Percentiles rank a stretch among this genome's conserved stretches.
These are phyloP conservation scores for Mactromeris polynyma DNA, from an alignment of 2,888 invertebrate genomes.

Conservation along the genomic window DNA sequence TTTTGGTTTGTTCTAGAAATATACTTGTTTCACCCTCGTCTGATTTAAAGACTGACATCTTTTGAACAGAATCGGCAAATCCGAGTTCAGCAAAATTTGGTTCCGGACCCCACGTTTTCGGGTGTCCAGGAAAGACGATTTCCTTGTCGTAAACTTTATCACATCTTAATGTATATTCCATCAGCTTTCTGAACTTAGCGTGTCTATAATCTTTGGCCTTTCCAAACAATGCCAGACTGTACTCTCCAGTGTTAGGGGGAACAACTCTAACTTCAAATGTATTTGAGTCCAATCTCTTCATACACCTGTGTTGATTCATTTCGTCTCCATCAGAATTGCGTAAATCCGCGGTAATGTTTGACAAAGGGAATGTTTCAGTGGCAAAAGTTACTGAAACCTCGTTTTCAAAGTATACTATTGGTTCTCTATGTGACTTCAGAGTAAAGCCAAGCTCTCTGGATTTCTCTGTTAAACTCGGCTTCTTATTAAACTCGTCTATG, in stretches of 20 bases:
- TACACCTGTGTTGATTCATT: conserved; percentile 60
- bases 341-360: conserved; percentile 65
- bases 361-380: conserved; percentile 63
- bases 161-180: conserved; percentile 65
- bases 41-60: conserved; percentile 58
- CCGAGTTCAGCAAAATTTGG: conserved; percentile 72
- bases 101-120: conserved; percentile 70
- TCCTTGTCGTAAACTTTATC: conserved; percentile 47
- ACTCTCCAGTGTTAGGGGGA: conserved; percentile 70
- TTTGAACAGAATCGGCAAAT: conserved; percentile 66
- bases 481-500: conserved; percentile 69
- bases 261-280: conserved; percentile 67
- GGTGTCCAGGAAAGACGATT: conserved; percentile 66
- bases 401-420: conserved; percentile 61
- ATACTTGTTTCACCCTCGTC: conserved; percentile 63
- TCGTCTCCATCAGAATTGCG: conserved; percentile 40
- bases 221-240: conserved; percentile 69
- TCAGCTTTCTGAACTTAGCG: conserved; percentile 64
- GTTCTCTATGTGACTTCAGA: conserved; percentile 70
- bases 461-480: conserved; percentile 63
- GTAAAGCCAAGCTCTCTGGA: conserved; percentile 61
- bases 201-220: conserved; percentile 67
- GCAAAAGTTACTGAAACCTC: conserved; percentile 63
- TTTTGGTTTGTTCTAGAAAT: conserved; percentile 61
- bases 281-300: conserved; percentile 56